phyloP scores from a whole-genome alignment of 2,113 vertebrate species.

The Manacus vitellinus region DNA sequence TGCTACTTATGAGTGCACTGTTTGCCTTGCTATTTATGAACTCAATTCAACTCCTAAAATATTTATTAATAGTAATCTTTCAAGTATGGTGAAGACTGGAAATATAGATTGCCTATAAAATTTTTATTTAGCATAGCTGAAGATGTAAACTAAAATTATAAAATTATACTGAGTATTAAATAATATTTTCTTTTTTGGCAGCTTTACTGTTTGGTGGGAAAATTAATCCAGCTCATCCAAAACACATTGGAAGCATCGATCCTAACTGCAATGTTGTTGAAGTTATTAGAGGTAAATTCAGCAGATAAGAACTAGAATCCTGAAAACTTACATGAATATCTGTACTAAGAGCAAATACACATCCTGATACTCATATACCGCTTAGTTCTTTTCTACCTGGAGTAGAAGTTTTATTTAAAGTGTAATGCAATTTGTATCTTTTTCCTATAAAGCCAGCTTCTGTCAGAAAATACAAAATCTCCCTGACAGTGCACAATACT shows the following conservation, averaged over 20 bases:
- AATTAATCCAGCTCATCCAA: constrained; percentile 91
- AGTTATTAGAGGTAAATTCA: constrained; percentile 88
- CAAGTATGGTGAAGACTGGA: background rate
- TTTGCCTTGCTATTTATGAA: background rate
- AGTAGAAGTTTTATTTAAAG: background rate
- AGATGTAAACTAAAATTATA: background rate
- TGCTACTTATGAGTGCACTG: background rate
- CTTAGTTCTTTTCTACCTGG: background rate
- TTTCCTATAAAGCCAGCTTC: background rate
- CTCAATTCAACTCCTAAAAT: background rate
- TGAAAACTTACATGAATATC: background rate
- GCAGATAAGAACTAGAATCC: background rate
- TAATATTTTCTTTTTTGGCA: constrained; percentile 61
- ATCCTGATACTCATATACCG: background rate
- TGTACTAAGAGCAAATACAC: background rate
- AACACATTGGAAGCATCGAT: constrained; percentile 97
- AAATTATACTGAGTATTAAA: background rate
- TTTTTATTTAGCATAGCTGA: background rate
- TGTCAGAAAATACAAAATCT: background rate
- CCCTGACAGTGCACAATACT: background rate
- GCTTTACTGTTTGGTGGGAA: constrained; percentile 94
- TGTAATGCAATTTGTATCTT: background rate
- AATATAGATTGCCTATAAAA: background rate
- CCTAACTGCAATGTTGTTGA: constrained; percentile 89
- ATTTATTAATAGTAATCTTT: background rate